These are phyloP conservation scores for Latrodectus hesperus DNA, from an alignment of 2,888 invertebrate genomes.

Conservation along the genomic window DNA sequence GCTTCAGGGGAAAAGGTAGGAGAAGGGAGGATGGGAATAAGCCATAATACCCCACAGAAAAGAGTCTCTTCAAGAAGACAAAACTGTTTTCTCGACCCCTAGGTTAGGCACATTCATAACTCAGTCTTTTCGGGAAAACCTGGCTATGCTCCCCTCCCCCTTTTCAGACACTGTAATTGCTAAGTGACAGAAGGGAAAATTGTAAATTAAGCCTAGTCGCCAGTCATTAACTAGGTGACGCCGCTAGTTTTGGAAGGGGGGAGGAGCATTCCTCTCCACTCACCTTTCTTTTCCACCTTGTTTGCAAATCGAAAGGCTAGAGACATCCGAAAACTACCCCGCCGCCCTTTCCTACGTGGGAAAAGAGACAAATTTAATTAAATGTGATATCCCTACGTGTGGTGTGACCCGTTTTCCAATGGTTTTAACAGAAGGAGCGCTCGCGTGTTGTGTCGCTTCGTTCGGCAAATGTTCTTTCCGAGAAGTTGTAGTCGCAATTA, in stretches of 20 bases:
- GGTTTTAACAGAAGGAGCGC: not conserved
- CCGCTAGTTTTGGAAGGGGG: not conserved
- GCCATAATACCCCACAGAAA: not conserved
- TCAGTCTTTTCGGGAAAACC: slow-evolving; percentile 28
- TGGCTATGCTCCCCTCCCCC: not conserved
- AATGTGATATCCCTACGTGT: slow-evolving; percentile 43
- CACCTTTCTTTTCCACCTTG: not conserved
- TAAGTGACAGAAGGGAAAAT: slow-evolving; percentile 38
- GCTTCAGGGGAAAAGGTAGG: too few relatives aligned
- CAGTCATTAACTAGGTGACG: slow-evolving; percentile 45
- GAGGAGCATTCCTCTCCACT: not conserved
- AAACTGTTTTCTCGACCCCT: slow-evolving; percentile 23
- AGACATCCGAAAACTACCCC: not conserved
- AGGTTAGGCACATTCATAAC: slow-evolving; percentile 24
- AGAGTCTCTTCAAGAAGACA: slow-evolving; percentile 1
- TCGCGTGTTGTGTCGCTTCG: too few relatives aligned
- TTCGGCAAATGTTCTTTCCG: too few relatives aligned
- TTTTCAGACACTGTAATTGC: slow-evolving; percentile 30
- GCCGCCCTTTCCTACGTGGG: not conserved
- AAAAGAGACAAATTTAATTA: slow-evolving; percentile 52
- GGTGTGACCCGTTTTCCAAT: slow-evolving; percentile 20
- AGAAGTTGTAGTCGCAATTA: too few relatives aligned
- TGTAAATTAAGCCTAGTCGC: slow-evolving; percentile 54
- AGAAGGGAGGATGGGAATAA: not conserved
- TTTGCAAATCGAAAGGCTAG: slow-evolving; percentile 16